These are phyloP conservation scores for Sternotherus odoratus DNA, from an alignment of 2,797 vertebrate genomes.

Conservation along the genomic window DNA sequence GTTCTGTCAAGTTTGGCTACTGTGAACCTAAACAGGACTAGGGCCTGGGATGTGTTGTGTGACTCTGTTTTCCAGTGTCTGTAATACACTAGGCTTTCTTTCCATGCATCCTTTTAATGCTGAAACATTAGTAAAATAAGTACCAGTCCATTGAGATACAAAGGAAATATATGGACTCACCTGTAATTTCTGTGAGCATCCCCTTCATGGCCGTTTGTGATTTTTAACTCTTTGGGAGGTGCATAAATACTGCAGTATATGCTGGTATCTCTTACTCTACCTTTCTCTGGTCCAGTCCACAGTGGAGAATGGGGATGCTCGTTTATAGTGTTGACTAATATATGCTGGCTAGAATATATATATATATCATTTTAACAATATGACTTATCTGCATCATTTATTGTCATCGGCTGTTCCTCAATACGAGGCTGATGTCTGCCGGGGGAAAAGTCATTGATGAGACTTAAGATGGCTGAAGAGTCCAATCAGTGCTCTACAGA, in stretches of 20 bases:
- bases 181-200: background rate
- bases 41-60: background rate
- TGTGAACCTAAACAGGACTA: background rate
- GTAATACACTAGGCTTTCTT: background rate
- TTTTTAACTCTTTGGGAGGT: background rate
- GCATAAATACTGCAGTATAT: background rate
- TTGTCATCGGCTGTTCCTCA: too few relatives aligned
- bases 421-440: too few relatives aligned
- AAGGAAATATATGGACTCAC: too few relatives aligned
- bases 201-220: background rate
- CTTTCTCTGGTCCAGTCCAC: background rate
- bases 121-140: background rate
- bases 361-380: too few relatives aligned
- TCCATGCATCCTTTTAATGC: background rate
- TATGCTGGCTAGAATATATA: too few relatives aligned
- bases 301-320: background rate
- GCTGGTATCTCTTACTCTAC: background rate
- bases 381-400: too few relatives aligned
- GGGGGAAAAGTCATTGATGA: too few relatives aligned
- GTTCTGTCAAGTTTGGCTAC: background rate
- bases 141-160: background rate
- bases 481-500: too few relatives aligned
- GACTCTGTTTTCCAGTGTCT: background rate
- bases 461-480: too few relatives aligned
- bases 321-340: too few relatives aligned